Evolutionary conservation across 1,140 invertebrate genomes (phyloP).

Genomic region (Cyrtorhinus lividipennis): DNA sequence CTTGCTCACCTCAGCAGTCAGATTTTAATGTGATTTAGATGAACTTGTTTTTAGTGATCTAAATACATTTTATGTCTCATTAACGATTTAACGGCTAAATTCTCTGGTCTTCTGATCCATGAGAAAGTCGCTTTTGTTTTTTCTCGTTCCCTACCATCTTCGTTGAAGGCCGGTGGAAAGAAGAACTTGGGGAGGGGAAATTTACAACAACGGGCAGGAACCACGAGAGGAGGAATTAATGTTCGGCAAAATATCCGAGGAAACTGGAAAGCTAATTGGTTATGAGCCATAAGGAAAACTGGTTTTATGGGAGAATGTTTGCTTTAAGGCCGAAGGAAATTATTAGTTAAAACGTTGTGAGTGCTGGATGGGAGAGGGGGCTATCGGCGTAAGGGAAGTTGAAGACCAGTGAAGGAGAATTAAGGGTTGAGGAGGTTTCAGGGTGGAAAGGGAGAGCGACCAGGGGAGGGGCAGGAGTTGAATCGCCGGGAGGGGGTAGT

Average conservation of each 20-base stretch:
- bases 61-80: no score
- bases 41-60: no score
- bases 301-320: conserved; percentile 7
- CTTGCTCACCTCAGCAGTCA: no score
- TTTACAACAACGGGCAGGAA: no score
- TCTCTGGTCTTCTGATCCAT: no score
- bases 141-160: no score
- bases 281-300: conserved; percentile 9
- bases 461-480: neutral
- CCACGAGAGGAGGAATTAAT: neutral
- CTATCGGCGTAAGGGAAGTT: neutral
- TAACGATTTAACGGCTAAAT: no score
- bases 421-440: no score
- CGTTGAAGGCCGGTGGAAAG: no score
- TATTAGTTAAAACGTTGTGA: conserved; percentile 14
- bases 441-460: neutral
- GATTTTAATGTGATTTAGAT: no score
- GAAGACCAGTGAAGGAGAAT: neutral
- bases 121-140: no score
- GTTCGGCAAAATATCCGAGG: conserved; percentile 2
- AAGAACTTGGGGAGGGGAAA: no score
- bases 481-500: conserved; percentile 3
- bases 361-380: neutral
- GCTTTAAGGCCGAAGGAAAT: conserved; percentile 12
- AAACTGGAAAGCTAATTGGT: conserved; percentile 5